These are phyloP conservation scores for Phalacrocorax brasilianus DNA, from an alignment of 2,113 vertebrate genomes.

Conservation along the genomic window DNA sequence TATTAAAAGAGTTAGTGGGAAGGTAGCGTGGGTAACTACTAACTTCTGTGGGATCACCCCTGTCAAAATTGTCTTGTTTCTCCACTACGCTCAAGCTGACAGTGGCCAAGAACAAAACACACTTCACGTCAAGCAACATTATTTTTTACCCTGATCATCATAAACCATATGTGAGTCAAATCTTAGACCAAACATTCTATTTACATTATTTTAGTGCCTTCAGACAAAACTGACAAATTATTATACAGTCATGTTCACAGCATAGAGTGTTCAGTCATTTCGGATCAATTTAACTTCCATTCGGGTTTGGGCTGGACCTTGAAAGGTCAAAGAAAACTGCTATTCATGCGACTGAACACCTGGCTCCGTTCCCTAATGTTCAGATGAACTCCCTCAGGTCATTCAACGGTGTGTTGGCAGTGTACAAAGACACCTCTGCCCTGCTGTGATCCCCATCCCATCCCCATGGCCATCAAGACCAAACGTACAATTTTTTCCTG, in stretches of 20 bases:
- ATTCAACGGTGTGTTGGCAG: background rate
- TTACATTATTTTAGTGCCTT: background rate
- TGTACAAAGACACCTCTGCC: background rate
- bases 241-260: background rate
- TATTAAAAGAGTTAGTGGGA: background rate
- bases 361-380: background rate
- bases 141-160: background rate
- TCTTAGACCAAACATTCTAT: background rate
- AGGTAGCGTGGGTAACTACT: background rate
- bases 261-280: background rate
- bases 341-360: background rate
- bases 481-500: background rate
- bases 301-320: background rate
- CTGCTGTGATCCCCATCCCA: no score
- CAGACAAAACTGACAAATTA: background rate
- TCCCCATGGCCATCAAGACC: background rate
- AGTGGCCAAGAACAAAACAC: background rate
- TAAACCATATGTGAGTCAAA: background rate
- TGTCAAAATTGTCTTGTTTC: background rate
- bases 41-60: background rate
- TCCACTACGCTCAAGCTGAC: background rate
- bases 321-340: background rate
- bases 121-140: background rate
- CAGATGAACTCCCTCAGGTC: background rate
- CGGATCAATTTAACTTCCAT: background rate